Percentiles rank a stretch among this genome's conserved stretches.
Evolutionary conservation across 2,113 vertebrate genomes (phyloP).

Genomic region (Eretmochelys imbricata): DNA sequence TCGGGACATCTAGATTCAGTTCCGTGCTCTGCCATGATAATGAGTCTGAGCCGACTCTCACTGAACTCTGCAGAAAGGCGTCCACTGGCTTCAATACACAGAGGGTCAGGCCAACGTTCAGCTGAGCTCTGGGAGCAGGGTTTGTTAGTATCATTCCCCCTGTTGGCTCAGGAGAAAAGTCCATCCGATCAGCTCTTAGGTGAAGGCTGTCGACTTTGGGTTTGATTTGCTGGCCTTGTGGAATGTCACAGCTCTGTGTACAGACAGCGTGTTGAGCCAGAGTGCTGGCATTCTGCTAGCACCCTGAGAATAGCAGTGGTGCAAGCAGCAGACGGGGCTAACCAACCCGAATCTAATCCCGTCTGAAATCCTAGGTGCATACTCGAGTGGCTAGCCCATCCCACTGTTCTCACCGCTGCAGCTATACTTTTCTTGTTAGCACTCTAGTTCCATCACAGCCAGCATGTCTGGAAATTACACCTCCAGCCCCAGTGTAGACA

Average conservation of each 20-base stretch:
- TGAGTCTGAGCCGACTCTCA: not conserved
- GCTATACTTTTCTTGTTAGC: not conserved
- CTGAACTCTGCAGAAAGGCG: not conserved
- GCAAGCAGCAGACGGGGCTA: not conserved
- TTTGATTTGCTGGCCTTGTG: not conserved
- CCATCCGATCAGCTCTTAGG: not conserved
- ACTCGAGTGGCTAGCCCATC: not conserved
- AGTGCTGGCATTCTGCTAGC: accelerated
- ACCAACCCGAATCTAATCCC: not conserved
- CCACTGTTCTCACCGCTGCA: not conserved
- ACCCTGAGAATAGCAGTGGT: not conserved
- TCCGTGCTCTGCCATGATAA: not conserved
- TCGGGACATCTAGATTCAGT: not conserved
- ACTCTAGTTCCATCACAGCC: not conserved
- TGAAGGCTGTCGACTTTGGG: accelerated
- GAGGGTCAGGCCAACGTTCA: not conserved
- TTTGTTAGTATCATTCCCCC: not conserved
- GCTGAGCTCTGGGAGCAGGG: not conserved
- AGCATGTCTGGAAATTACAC: not conserved
- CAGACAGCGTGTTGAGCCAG: accelerated
- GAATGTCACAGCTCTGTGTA: too few relatives aligned
- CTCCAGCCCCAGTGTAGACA: not conserved
- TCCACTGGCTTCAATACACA: not conserved
- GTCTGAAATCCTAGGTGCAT: not conserved
- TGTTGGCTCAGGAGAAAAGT: not conserved